Conservation (phyloP, 2,113 vertebrate genomes). For the Platichthys flesus region DNA sequence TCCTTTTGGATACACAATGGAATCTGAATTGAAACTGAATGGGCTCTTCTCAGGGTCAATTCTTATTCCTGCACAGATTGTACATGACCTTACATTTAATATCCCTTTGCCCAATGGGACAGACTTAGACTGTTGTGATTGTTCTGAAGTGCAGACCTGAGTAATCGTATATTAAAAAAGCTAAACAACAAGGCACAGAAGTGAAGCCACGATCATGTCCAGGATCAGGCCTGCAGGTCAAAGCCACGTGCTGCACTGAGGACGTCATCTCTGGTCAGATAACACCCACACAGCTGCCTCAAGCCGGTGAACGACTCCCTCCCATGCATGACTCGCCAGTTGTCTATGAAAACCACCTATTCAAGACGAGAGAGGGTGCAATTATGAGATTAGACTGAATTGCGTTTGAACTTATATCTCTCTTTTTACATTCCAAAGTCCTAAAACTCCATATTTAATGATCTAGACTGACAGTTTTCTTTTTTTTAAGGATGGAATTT, state of each 20-base stretch:
- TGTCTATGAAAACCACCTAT: conserved; percentile 92
- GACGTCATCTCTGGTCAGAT: conserved; percentile 91
- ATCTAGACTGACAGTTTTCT: not conserved
- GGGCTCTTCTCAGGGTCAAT: no score
- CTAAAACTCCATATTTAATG: not conserved
- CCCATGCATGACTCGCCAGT: conserved; percentile 93
- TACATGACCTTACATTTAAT: no score
- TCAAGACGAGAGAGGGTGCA: not conserved
- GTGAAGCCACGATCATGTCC: not conserved
- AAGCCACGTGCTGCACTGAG: conserved; percentile 88
- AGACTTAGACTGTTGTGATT: not conserved
- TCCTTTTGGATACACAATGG: no score
- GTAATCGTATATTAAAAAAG: not conserved
- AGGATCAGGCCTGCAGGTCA: conserved; percentile 85
- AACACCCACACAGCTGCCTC: conserved; percentile 93
- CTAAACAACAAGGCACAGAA: not conserved
- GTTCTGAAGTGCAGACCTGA: not conserved
- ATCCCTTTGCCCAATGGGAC: not conserved
- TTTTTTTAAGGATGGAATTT: not conserved
- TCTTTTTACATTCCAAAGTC: not conserved
- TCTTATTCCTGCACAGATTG: no score
- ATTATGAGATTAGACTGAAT: not conserved
- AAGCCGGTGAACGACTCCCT: conserved; percentile 92
- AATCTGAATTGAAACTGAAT: no score
- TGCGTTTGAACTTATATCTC: not conserved